Evolutionary conservation across 2,797 vertebrate species (phyloP), one percentile per base, ranked within the genome.

Genomic region (Loriculus beryllinus): DNA sequence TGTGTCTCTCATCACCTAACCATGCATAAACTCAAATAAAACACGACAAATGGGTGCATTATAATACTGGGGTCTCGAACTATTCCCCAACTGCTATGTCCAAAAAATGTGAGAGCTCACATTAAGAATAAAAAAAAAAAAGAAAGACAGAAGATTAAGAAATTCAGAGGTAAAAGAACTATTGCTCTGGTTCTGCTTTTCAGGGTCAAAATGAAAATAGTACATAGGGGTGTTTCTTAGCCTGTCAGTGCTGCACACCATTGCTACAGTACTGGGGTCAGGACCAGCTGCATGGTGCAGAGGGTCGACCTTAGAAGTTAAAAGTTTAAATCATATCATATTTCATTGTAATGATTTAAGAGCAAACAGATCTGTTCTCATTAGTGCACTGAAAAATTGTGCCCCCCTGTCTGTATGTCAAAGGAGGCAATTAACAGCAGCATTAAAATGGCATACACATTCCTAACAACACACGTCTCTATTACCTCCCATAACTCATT

Each of bases 341-440:
- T 95, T 95, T 94, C 94, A 96, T 29, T 54, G 3, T 71, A 85
- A 91, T 77, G 69, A 85, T 93, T 94, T 95, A 90, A 95, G 60
- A 60, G 72, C 84, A 92, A 90, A 65, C 84, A 93, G 86, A 85
- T 86, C 76, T 76, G 80, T 33, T 91, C 87, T 82, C 93, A 89
- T 93, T 92, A 93, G 62, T n/a, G 75, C 28, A 18, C 69, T 81
- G 88, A 95, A 95, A 96, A 94, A 83, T 85, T 0, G 4, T 77
- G 57, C 71, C 79, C 85, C 82, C 64, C 49, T 87, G 69, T 64
- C 60, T 57, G 26, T 69, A 39, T 92, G 88, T 93, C 93, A 87
- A 62, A 65, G 84, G 47, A 79, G 82, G 90, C 70, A 93, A 91
- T 94, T 92, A 96, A 72, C 51, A 92, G 49, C 16, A 63, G 67